Evolutionary conservation across 2,888 invertebrate genomes (phyloP).

Genomic region (Caenorhabditis sp.): DNA sequence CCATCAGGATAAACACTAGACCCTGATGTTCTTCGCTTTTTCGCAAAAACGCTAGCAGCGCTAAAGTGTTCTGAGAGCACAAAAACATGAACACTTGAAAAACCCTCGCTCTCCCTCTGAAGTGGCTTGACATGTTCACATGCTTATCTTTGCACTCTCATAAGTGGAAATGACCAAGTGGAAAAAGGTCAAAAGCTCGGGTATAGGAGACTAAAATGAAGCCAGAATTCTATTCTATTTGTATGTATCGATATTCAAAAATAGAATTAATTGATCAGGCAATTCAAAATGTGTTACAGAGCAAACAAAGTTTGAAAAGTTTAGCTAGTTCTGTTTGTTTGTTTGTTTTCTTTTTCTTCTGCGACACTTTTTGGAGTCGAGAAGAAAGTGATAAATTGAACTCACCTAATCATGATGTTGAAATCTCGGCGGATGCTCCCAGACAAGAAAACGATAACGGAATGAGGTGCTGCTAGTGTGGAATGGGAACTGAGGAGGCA

Average conservation of each 20-base stretch:
- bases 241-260: not conserved
- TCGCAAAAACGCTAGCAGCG: too few relatives aligned
- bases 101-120: too few relatives aligned
- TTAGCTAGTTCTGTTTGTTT: not conserved
- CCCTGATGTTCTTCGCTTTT: too few relatives aligned
- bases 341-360: too few relatives aligned
- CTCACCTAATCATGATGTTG: conserved; percentile 44
- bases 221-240: not conserved
- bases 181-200: conserved; percentile 12
- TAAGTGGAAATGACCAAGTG: not conserved
- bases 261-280: not conserved
- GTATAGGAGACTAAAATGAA: not conserved
- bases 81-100: too few relatives aligned
- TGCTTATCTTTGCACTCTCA: conserved; percentile 43
- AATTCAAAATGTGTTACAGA: too few relatives aligned
- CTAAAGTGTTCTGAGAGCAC: too few relatives aligned
- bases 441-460: conserved; percentile 30
- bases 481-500: not conserved
- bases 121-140: conserved; percentile 21
- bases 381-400: not conserved
- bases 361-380: too few relatives aligned
- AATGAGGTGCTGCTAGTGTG: conserved; percentile 30
- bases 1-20: too few relatives aligned
- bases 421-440: conserved; percentile 17
- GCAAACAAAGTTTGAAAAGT: too few relatives aligned